Base-by-base conservation (phyloP, 1,140 invertebrate species). In the Drusus annulatus region DNA sequence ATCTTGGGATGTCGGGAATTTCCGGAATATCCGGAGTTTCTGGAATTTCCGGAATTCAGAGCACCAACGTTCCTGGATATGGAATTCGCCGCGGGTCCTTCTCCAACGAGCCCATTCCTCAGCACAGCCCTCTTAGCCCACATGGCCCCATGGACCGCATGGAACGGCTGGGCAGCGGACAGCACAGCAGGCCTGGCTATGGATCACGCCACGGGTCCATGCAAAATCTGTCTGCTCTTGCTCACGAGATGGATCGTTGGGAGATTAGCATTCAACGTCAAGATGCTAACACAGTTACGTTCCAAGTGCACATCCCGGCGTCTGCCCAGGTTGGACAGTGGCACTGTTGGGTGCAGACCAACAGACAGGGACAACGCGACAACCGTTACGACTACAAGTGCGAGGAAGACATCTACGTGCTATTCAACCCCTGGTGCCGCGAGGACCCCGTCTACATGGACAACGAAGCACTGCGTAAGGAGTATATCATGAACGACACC, bases 371-470 rank as follows among this genome's bases (percentile, higher is more conserved):
- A 21, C 87, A 90, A 78, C 89, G 88, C 28, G 89, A 89, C 65
- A 89, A 89, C 82, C 87, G 90, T 51, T 87, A 89, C 73, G 91
- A 91, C 81, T 91, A 91, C 85, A 91, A 91, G 86, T 90, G 89
- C 75, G 90, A 91, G 80, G 90, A 91, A 84, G 91, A 92, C 23
- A 90, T 95, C 77, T 95, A 93, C 85, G 90, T 95, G 28, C 85
- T 96, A 3, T 96, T 96, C 87, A 98, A 98, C 88, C 95, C 95
- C 1, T 97, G 95, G 95, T 93, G 92, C 86, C 87, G 88, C 85
- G 93, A 92, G 74, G 93, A 94, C 85, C 81, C 88, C 4, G 94
- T 95, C 13, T 94, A 92, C 86, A 91, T 95, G 91, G 90, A 92
- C 50, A 91, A 93, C 79, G 91, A 92, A 58, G 88, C 90, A 5